A percentile compares a stretch with the other conserved stretches of the same genome.
phyloP scores from a whole-genome alignment of 2,888 invertebrate species.

The Agonopterix alstromeriana region DNA sequence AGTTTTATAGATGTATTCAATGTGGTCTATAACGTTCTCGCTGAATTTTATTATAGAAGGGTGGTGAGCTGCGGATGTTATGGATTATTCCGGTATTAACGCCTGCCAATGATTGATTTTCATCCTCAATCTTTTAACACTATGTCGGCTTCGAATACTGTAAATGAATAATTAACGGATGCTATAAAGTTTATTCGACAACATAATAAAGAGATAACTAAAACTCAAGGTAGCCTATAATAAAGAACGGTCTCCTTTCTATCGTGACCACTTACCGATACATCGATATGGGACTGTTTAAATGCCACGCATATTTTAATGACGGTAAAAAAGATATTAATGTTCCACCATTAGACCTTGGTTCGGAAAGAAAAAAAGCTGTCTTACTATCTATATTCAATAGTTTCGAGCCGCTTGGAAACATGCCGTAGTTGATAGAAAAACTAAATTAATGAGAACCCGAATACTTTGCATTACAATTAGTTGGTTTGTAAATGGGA shows the following conservation, averaged over 20 bases:
- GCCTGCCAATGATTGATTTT: constrained; percentile 35
- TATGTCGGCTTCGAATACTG: background rate
- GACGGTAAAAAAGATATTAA: constrained; percentile 40
- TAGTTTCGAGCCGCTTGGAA: constrained; percentile 30
- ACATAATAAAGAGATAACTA: no score
- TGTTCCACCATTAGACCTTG: constrained; percentile 37
- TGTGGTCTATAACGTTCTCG: constrained; percentile 49
- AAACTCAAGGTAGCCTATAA: no score
- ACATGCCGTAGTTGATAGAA: constrained; percentile 27
- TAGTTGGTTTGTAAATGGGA: constrained; percentile 43
- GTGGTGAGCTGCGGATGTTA: constrained; percentile 46
- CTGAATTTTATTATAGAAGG: constrained; percentile 46
- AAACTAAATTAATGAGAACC: constrained; percentile 39
- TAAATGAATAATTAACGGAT: background rate
- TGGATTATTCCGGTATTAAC: constrained; percentile 54
- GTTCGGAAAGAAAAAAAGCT: constrained; percentile 28
- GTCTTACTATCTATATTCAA: constrained; percentile 33
- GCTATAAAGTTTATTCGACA: background rate
- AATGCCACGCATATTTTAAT: constrained; percentile 46
- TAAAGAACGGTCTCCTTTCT: constrained; percentile 14
- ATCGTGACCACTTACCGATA: constrained; percentile 28
- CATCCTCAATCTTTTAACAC: no score
- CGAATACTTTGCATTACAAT: constrained; percentile 31
- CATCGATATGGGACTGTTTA: constrained; percentile 22
- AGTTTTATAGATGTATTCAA: constrained; percentile 17